Base-by-base conservation (phyloP, 1,140 invertebrate species). In the Heliconius eleuchia region DNA sequence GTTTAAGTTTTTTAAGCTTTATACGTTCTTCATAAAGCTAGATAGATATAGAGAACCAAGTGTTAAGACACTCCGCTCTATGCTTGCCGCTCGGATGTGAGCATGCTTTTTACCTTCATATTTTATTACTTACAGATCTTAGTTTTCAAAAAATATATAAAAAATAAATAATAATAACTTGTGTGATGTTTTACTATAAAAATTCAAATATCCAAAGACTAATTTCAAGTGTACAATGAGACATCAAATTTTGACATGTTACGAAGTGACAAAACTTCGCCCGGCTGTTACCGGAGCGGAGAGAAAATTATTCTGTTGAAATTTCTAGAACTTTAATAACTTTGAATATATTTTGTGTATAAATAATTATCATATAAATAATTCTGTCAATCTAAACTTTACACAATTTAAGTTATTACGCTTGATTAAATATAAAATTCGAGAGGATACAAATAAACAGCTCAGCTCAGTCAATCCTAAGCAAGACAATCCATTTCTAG, bases 301-400 rank as follows among this genome's bases (percentile, higher is more conserved):
- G 73, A 57, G 74, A 76, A 72, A 82, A 82, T 77, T 84, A 82
- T 82, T 85, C 77, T 73, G 79, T 74, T 79, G 76, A 77, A 82
- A 79, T 76, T 71, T 57, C 74, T 71, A 73, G 76, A 88, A 88
- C 85, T 88, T 88, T 85, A 82, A 86, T 86, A 84, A 83, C 78
- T 72, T 82, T 80, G 73, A 78, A 77, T 77, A 60, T 82, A 84
- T 79, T 87, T 83, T 30, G 30, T 23, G 34, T 86, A 66, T 66
- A 66, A 87, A 82, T 86, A 85, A 77, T 86, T 85, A 82, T 82
- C 81, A 85, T 83, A 80, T 78, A 83, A 85, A 83, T 85, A 82
- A 80, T 79, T 46, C 60, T 83, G 82, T 83, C 82, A 84, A 84
- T 85, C 81, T 82, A 66, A 66, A 66, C 9, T 66, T 66, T 27